phyloP scores from a whole-genome alignment of 2,888 invertebrate species.

The Mechanitis mazaeus region DNA sequence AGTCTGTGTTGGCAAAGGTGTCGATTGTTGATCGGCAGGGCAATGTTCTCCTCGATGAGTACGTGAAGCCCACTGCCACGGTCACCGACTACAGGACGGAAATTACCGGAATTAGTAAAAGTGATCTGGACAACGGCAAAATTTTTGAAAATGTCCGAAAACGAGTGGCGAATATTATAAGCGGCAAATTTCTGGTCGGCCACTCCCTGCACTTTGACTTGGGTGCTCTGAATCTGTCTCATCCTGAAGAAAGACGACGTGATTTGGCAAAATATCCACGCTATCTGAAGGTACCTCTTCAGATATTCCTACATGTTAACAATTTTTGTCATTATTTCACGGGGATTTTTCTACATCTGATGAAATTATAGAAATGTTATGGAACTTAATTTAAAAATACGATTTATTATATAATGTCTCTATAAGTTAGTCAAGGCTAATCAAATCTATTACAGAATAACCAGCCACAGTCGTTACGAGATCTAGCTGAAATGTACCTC shows the following conservation, averaged over 20 bases:
- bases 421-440: too few relatives aligned
- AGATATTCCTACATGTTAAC: too few relatives aligned
- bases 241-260: conserved; percentile 18
- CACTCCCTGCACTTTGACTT: conserved; percentile 26
- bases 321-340: too few relatives aligned
- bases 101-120: conserved; percentile 18
- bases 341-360: too few relatives aligned
- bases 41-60: conserved; percentile 18
- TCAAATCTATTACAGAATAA: conserved; percentile 8
- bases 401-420: too few relatives aligned
- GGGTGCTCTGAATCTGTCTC: conserved; percentile 12
- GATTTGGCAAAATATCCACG: conserved; percentile 19
- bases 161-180: conserved; percentile 13
- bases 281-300: not conserved
- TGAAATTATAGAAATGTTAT: too few relatives aligned
- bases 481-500: conserved; percentile 10
- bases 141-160: conserved; percentile 12
- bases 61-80: conserved; percentile 19
- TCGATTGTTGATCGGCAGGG: conserved; percentile 20
- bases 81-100: conserved; percentile 22
- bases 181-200: conserved; percentile 19
- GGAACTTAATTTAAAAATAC: too few relatives aligned
- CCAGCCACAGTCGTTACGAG: conserved; percentile 11
- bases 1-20: conserved; percentile 21
- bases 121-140: conserved; percentile 14